phyloP scores from a whole-genome alignment of 2,797 vertebrate genomes.

The Adelosebastes latens region DNA sequence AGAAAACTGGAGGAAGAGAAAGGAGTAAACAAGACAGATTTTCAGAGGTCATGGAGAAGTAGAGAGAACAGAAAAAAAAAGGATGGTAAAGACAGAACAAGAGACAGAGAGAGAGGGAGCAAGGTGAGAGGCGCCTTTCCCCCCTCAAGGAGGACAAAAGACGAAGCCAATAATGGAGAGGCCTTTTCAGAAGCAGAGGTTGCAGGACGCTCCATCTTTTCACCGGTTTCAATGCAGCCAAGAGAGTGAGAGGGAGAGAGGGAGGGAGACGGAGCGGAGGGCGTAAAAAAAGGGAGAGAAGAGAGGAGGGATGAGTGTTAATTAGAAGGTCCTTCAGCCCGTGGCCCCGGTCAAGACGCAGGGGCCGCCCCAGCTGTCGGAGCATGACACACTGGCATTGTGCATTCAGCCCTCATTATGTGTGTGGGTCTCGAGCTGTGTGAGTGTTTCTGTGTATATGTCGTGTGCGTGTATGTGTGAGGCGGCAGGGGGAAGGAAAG shows the following conservation, averaged over 20 bases:
- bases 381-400: constrained; percentile 87
- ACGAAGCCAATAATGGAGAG: constrained; percentile 82
- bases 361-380: constrained; percentile 86
- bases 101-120: constrained; percentile 53
- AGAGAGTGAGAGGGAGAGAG: constrained; percentile 64
- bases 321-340: constrained; percentile 88
- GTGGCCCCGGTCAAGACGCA: constrained; percentile 82
- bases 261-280: constrained; percentile 49
- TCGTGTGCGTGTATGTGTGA: constrained; percentile 24
- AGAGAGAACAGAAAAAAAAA: constrained; percentile 34
- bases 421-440: constrained; percentile 68
- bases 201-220: constrained; percentile 81
- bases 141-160: constrained; percentile 81
- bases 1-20: constrained; percentile 26
- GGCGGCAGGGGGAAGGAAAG: constrained; percentile 65
- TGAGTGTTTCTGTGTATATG: constrained; percentile 26
- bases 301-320: constrained; percentile 83
- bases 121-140: constrained; percentile 76
- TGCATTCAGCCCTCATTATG: constrained; percentile 87
- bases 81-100: constrained; percentile 50
- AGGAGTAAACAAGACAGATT: constrained; percentile 27
- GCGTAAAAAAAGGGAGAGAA: constrained; percentile 59
- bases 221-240: constrained; percentile 75
- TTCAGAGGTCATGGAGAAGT: constrained; percentile 53
- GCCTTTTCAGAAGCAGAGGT: constrained; percentile 78